Percentiles rank a stretch among this genome's conserved stretches.
Conservation (phyloP, 2,113 vertebrate genomes). For the Uria lomvia region DNA sequence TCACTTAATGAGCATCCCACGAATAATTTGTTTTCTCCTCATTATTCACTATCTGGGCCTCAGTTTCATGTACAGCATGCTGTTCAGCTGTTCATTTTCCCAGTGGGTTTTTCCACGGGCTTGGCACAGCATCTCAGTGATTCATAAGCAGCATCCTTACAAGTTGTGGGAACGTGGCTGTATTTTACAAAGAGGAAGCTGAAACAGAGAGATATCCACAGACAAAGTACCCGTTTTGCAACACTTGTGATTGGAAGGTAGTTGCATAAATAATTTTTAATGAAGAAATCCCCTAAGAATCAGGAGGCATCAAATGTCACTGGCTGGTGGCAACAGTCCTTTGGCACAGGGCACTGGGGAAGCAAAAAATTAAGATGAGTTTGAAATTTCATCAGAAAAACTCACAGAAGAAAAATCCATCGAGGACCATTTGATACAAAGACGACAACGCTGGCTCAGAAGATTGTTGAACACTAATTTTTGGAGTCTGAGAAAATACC, state of each 20-base stretch:
- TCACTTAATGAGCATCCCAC: constrained; percentile 50
- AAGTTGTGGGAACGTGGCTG: not conserved
- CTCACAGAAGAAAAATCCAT: not conserved
- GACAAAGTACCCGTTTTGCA: not conserved
- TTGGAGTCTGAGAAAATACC: not conserved
- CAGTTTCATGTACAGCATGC: constrained; percentile 23
- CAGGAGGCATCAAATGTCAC: not conserved
- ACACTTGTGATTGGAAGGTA: not conserved
- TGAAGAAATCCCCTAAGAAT: not conserved
- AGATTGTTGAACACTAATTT: not conserved
- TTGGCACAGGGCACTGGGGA: not conserved
- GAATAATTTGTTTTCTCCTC: constrained; percentile 55
- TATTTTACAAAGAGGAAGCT: constrained; percentile 1
- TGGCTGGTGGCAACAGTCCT: not conserved
- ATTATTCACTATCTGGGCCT: constrained; percentile 31
- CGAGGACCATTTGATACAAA: not conserved
- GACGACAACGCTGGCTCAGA: not conserved
- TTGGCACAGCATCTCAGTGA: constrained; percentile 7
- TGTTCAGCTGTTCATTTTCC: constrained; percentile 48
- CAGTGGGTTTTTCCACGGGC: not conserved
- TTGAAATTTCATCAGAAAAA: not conserved
- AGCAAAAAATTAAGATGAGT: not conserved
- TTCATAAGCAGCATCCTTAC: not conserved
- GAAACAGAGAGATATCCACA: not conserved
- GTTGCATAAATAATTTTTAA: not conserved